Base-by-base conservation (phyloP, 2,888 invertebrate genomes). In the Rhimphoctona megacephalus region DNA sequence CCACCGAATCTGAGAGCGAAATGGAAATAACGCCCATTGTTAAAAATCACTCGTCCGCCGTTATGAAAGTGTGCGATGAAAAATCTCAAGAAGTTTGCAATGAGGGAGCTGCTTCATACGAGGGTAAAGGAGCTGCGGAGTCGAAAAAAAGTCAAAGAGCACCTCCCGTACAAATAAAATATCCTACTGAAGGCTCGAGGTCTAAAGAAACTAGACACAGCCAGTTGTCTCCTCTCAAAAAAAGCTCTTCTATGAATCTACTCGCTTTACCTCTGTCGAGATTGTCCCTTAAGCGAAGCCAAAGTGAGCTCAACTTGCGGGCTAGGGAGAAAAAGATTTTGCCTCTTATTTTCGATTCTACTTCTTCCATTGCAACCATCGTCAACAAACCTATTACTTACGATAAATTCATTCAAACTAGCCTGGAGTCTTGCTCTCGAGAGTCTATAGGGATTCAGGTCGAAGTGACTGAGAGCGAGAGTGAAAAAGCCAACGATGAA, bases 281-380 rank as follows among this genome's bases (percentile, higher is more conserved):
- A 81, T 82, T 89, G 9, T 82, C 90, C 2, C 85, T 93, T 3
- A 94, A 94, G 72, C 90, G 94, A 74, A 94, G 94, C 83, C 94
- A 94, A 69, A 94, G 94, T 86, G 94, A 94, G 64, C 85, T 94
- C 4, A 94, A 94, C 83, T 80, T 94, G 3, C 89, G 90, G n/a
- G 90, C 76, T 7, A 91, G 89, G 5, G 92, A 92, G 43, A 92
- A 90, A 67, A 89, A 90, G 22, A 89, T 81, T 5, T 49, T 88
- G 5, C 86, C 92, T 2, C 69, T 92, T 11, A 93, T 93, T n/a
- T 94, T 94, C 67, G 91, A 94, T 69, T 94, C 94, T 0, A 92
- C 94, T 0, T 95, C 94, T 1, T 94, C 95, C 3, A 92, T 94
- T 36, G 92, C 94, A 0, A 94, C 95, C 1, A 92, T 95, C 67